Percentiles rank a stretch among this genome's conserved stretches.
Conservation (phyloP, 2,113 vertebrate genomes). For the Gymnocephalus cernua region DNA sequence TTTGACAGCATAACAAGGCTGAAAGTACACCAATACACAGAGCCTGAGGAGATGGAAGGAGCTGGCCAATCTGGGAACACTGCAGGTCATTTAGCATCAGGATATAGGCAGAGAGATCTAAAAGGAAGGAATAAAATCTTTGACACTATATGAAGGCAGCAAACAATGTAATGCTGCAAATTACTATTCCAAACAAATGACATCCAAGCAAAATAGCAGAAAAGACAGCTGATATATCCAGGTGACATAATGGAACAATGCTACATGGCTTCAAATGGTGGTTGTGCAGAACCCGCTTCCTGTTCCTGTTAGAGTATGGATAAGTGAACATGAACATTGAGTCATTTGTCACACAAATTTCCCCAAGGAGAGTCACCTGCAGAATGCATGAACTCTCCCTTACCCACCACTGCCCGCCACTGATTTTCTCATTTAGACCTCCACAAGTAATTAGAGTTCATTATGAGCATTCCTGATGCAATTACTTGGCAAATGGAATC, state of each 20-base stretch:
- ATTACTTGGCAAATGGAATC: slow-evolving; percentile 79
- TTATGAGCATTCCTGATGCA: slow-evolving; percentile 78
- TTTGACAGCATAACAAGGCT: slow-evolving; percentile 77
- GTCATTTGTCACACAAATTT: slow-evolving; percentile 68
- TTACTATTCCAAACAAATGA: not conserved
- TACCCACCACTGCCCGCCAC: slow-evolving; percentile 56
- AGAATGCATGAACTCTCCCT: slow-evolving; percentile 56
- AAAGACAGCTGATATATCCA: not conserved
- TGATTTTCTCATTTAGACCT: slow-evolving; percentile 79
- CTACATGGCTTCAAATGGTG: not conserved
- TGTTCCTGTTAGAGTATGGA: slow-evolving; percentile 36
- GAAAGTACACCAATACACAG: slow-evolving; percentile 70
- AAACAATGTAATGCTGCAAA: not conserved
- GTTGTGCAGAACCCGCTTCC: not conserved
- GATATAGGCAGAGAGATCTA: slow-evolving; percentile 9
- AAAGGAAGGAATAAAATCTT: slow-evolving; percentile 2
- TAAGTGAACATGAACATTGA: slow-evolving; percentile 59
- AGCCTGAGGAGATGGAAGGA: slow-evolving; percentile 58
- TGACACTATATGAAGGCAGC: slow-evolving; percentile 9
- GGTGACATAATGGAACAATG: not conserved
- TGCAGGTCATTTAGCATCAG: slow-evolving; percentile 51
- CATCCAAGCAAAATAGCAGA: not conserved
- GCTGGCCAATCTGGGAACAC: slow-evolving; percentile 53
- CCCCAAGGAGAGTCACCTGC: slow-evolving; percentile 73
- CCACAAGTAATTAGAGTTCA: slow-evolving; percentile 80